Evolutionary conservation across 2,888 invertebrate species (phyloP).

Genomic region (Tetranychus truncatus): DNA sequence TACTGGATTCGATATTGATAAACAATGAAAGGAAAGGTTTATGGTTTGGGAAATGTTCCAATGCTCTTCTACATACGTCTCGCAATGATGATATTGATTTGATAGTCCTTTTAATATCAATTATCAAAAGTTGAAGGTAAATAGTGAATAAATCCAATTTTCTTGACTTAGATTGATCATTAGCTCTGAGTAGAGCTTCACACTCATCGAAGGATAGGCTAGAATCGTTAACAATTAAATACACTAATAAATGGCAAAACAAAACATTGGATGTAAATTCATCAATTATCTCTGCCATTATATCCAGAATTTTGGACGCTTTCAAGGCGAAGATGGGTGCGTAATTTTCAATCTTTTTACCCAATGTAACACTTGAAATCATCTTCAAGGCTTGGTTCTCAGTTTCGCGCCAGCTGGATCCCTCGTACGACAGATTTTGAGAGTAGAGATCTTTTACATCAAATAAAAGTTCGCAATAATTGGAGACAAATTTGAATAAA

Average conservation of each 20-base stretch:
- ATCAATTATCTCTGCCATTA: not conserved
- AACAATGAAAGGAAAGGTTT: not conserved
- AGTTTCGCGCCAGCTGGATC: not conserved
- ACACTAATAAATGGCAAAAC: not conserved
- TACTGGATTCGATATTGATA: not conserved
- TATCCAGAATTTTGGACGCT: not conserved
- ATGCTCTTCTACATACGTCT: not conserved
- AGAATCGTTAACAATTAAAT: not conserved
- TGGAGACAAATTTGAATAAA: not conserved
- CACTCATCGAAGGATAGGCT: not conserved
- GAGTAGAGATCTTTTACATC: not conserved
- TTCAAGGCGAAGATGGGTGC: not conserved
- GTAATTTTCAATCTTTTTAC: not conserved
- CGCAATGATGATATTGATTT: not conserved
- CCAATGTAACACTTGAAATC: not conserved
- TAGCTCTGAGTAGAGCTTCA: not conserved
- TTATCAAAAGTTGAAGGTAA: not conserved
- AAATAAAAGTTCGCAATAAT: constrained; percentile 2
- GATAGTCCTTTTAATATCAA: not conserved
- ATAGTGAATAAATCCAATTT: not conserved
- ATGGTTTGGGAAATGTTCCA: not conserved
- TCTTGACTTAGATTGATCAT: not conserved
- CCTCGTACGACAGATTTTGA: not conserved
- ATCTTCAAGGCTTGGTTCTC: not conserved
- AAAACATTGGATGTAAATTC: not conserved